A percentile compares a stretch with the other conserved stretches of the same genome.
phyloP scores from a whole-genome alignment of 2,113 vertebrate species.

The Monopterus albus region DNA sequence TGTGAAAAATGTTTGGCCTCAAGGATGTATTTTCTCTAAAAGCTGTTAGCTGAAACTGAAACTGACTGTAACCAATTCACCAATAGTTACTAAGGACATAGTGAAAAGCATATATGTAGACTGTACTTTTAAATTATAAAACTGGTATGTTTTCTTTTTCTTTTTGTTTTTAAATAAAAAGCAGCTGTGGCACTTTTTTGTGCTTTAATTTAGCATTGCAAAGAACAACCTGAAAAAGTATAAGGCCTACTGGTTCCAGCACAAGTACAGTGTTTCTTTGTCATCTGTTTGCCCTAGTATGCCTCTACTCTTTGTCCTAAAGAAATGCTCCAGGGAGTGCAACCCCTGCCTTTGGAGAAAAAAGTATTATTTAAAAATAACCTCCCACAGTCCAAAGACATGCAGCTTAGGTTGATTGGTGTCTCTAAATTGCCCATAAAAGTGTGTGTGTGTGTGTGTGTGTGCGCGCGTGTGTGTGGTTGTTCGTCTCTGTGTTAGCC shows the following conservation, averaged over 20 bases:
- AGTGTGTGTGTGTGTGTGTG: too few relatives aligned
- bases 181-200: constrained; percentile 4
- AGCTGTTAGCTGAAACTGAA: constrained; percentile 7
- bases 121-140: not conserved
- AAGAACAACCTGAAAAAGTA: constrained; percentile 14
- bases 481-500: too few relatives aligned
- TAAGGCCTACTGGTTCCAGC: not conserved
- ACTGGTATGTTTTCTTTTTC: too few relatives aligned
- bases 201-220: constrained; percentile 14
- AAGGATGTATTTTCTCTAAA: constrained; percentile 27
- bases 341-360: constrained; percentile 25
- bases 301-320: constrained; percentile 20
- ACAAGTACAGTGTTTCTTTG: constrained; percentile 6
- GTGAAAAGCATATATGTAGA: constrained; percentile 1
- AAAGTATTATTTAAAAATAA: constrained; percentile 18
- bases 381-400: too few relatives aligned
- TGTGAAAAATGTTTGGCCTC: not conserved
- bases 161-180: too few relatives aligned
- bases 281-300: constrained; percentile 17
- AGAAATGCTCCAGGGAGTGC: constrained; percentile 39
- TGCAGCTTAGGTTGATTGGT: too few relatives aligned
- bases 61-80: not conserved
- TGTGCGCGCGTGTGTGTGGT: too few relatives aligned
- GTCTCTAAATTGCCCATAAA: too few relatives aligned
- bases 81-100: constrained; percentile 6